These are phyloP conservation scores for Oscheius sp. DNA, from an alignment of 2,888 invertebrate species.

Conservation along the genomic window DNA sequence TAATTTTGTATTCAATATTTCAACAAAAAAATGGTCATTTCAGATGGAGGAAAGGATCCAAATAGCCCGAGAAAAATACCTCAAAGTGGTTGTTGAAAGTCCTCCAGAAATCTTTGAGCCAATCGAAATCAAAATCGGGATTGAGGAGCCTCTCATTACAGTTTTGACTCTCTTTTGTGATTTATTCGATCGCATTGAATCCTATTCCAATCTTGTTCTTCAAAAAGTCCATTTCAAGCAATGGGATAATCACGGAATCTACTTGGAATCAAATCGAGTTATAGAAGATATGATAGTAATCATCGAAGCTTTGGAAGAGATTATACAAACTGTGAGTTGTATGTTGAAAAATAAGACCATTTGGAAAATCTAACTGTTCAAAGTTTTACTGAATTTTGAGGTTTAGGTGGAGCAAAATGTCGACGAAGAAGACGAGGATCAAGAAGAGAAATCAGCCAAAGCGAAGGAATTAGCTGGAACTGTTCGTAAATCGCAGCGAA, in stretches of 20 bases:
- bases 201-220: constrained; percentile 31
- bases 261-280: constrained; percentile 26
- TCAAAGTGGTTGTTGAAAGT: not conserved
- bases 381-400: not conserved
- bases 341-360: no score
- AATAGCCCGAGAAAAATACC: not conserved
- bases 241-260: constrained; percentile 39
- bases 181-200: constrained; percentile 50
- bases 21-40: not conserved
- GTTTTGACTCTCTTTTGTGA: constrained; percentile 51
- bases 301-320: constrained; percentile 5
- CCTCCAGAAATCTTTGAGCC: not conserved
- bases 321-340: not conserved
- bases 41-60: constrained; percentile 13
- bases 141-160: constrained; percentile 1
- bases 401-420: not conserved
- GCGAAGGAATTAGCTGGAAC: not conserved
- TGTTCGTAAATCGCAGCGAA: not conserved
- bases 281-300: constrained; percentile 32
- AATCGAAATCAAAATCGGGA: not conserved
- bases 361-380: no score
- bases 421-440: not conserved
- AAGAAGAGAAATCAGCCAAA: not conserved
- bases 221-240: constrained; percentile 33
- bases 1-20: not conserved